These are phyloP conservation scores for Myotis planiceps DNA, from an alignment of 2,797 vertebrate species.

Conservation along the genomic window DNA sequence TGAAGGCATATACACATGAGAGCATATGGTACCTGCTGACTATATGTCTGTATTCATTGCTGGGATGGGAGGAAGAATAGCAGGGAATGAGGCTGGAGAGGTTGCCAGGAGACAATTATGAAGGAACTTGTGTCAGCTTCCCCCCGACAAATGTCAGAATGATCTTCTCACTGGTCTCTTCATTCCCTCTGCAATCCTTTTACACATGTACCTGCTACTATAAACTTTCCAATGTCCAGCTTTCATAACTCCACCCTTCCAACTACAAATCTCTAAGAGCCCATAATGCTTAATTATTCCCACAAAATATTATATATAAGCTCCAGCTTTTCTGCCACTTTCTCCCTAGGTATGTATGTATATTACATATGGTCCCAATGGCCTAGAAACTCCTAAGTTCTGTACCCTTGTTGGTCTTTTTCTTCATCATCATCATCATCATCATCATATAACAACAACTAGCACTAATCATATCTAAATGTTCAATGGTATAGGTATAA, in stretches of 20 bases:
- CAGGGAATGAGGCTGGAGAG: not conserved
- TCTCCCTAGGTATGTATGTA: not conserved
- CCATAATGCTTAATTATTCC: not conserved
- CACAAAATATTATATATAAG: not conserved
- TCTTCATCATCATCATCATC: too few relatives aligned
- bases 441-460: not conserved
- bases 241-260: not conserved
- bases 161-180: not conserved
- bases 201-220: not conserved
- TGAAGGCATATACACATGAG: rapidly evolving
- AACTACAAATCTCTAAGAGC: not conserved
- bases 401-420: not conserved
- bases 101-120: not conserved
- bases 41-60: rapidly evolving
- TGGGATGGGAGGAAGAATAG: not conserved
- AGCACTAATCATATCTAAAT: not conserved
- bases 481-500: too few relatives aligned
- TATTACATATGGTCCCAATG: not conserved
- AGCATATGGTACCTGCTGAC: rapidly evolving
- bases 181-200: not conserved
- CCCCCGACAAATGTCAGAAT: not conserved
- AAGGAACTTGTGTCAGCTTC: not conserved
- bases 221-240: too few relatives aligned
- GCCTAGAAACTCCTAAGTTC: not conserved
- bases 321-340: not conserved